Base-by-base conservation (phyloP, 2,888 invertebrate species). In the Baccha elongata region DNA sequence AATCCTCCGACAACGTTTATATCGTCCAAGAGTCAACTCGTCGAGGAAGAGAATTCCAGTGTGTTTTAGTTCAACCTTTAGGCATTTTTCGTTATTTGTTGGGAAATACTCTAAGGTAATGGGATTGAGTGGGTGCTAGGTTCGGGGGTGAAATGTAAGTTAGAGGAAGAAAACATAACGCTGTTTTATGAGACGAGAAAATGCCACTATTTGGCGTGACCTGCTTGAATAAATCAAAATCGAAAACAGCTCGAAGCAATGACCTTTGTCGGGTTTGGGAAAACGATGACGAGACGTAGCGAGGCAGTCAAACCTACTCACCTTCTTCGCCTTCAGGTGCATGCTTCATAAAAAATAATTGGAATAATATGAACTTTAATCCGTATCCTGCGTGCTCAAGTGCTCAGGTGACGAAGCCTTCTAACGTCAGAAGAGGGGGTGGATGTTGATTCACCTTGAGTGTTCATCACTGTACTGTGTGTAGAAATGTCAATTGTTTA, bases 301-400 rank as follows among this genome's bases (percentile, higher is more conserved):
- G 13, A 7, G 21, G 1, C 2, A 6, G 13, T 13, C 13, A 4
- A 13, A 4, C 3, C n/a, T 15, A n/a, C 19, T 1, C 26, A 19
- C 29, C 58, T 17, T 60, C 58, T 21, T 11, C 19, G 26, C 26
- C n/a, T n/a, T 40, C 23, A 23, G 58, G 23, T 58, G 58, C 42
- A 17, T 60, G 44, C 44, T 44, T 60, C 60, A 44, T 60, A 44
- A 52, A 32, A 75, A 68, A 76, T 52, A 76, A 83, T 72, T 76
- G 67, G 76, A 83, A 83, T 73, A 83, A 78, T 72, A 73, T 78
- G 72, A 68, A 78, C 73, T 72, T 83, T 83, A 76, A 76, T 76
- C 62, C 67, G 67, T 53, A 72, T 76, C 76, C 81, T 83, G 75
- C 81, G 76, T 81, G 81, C 75, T 60, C n/a, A 65, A 75, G 75